Evolutionary conservation across 37 sponge, comb jelly and placozoan species (phyloP).

Genomic region (Diacarnus erythraeanus): DNA sequence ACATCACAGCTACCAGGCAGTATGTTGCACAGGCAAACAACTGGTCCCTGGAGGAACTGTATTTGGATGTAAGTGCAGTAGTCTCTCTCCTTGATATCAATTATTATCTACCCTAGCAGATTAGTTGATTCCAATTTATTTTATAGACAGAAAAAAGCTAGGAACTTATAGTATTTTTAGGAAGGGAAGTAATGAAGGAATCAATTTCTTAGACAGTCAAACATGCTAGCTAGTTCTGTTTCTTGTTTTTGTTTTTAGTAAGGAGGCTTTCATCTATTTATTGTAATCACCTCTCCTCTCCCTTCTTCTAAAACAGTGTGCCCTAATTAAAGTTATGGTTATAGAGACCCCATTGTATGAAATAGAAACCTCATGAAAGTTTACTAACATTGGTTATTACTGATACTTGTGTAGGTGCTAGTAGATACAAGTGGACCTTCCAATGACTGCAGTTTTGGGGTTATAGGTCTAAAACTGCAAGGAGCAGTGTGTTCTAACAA

Average conservation of each 20-base stretch:
- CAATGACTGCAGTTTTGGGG: conserved; percentile 70
- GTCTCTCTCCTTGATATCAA: no score
- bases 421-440: conserved; percentile 35
- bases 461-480: conserved; percentile 39
- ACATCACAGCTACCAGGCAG: conserved; percentile 94
- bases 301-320: no score
- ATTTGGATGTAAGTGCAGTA: conserved; percentile 77
- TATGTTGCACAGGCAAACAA: conserved; percentile 91
- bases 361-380: not conserved
- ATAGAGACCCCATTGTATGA: no score
- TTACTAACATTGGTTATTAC: not conserved
- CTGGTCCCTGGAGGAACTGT: conserved; percentile 96
- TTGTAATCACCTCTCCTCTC: no score
- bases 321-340: no score
- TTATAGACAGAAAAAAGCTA: no score
- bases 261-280: no score
- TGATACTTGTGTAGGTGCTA: conserved; percentile 7
- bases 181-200: no score
- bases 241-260: no score
- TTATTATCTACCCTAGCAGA: not conserved
- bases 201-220: no score
- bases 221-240: no score
- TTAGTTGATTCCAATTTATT: not conserved
- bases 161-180: no score
- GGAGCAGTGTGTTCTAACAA: conserved; percentile 63